Base-by-base conservation (phyloP, 2,113 vertebrate species). In the Myodes glareolus region DNA sequence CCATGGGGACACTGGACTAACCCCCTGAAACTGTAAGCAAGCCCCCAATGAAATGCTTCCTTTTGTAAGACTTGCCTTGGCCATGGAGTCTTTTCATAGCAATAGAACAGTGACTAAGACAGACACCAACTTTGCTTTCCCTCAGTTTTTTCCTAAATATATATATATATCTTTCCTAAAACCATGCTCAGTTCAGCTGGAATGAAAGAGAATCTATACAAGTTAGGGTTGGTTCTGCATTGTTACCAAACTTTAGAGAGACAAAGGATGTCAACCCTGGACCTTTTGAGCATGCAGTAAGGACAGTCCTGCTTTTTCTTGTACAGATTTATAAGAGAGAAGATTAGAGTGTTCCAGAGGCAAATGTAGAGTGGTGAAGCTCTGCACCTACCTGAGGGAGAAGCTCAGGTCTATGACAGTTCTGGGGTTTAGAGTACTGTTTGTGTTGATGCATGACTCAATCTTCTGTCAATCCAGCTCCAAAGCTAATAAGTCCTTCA, bases 371-470 rank as follows among this genome's bases (percentile, higher is more conserved):
- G 72, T 33, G 10, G 61, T 86, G 91, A 96, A 96, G 78, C 94
- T 97, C 92, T 96, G 84, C 21, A 95, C 90, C 47, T 91, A 45
- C 29, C 63, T 87, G 61, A 95, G 82, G 68, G 58, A 96, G 84
- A 93, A 98, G 78, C 29, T 77, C 61, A 61, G 5, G 45, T 42
- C 50, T 21, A 9, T 88, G 52, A 72, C 76, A 91, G 47, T 3
- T 73, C 31, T 96, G 81, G 97, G 78, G 36, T 81, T 93, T 92
- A 55, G 27, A 82, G 19, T 11, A 75, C 27, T 73, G 55, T 58
- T 72, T 39, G 88, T n/a, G 63, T 5, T 82, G 45, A n/a, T 33
- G 36, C 94, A 96, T 25, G 73, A 89, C 39, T 10, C 36, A n/a
- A 13, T 14, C 1, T 36, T 76, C 6, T 52, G 31, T 67, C 19